Evolutionary conservation across 2,888 invertebrate genomes (phyloP), one percentile per base, ranked within the genome.

Genomic region (Acrobeloides nanus): DNA sequence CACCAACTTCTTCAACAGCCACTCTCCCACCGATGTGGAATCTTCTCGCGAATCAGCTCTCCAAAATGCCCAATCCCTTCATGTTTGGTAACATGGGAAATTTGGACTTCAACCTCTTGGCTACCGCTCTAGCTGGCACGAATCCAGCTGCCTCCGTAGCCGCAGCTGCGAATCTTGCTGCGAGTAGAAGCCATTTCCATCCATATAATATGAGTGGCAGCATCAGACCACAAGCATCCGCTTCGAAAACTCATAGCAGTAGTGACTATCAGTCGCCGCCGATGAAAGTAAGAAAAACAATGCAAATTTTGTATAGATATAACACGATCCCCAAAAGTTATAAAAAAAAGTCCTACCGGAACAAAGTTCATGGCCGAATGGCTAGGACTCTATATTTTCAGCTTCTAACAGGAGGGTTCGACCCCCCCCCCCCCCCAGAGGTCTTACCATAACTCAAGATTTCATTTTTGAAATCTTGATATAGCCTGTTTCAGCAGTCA

Each of bases 191-290:
- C 42, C 34, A 38, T 32, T n/a, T 18, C 18, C 32, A 4, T 24
- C 17, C 10, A 15, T 43, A 37, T 26, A 15, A 4, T 37, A 41
- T 6, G 32, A 41, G 15, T 34, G 37, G 24, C 39, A 39, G 15
- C 39, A 42, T 17, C 37, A 33, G 35, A 41, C 18, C 40, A n/a
- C 15, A 34, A 42, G n/a, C 43, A 15, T 4, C 40, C 18, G 39
- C 39, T 26, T n/a, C 20, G 29, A 21, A 21, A 15, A 26, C 44
- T 15, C 15, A 15, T 39, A 15, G 21, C n/a, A 10, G 12, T 24
- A 17, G 43, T 39, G 59, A 59, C 38, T 67, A 69, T 51, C 64
- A 64, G 40, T 62, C 62, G 24, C 69, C 66, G 7, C 69, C 68
- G 15, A 68, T 68, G 68, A 68, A 68, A 62, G 68, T 67, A 15